Percentiles rank a stretch among this genome's conserved stretches.
phyloP scores from a whole-genome alignment of 2,797 vertebrate genomes.

The Allobates femoralis region DNA sequence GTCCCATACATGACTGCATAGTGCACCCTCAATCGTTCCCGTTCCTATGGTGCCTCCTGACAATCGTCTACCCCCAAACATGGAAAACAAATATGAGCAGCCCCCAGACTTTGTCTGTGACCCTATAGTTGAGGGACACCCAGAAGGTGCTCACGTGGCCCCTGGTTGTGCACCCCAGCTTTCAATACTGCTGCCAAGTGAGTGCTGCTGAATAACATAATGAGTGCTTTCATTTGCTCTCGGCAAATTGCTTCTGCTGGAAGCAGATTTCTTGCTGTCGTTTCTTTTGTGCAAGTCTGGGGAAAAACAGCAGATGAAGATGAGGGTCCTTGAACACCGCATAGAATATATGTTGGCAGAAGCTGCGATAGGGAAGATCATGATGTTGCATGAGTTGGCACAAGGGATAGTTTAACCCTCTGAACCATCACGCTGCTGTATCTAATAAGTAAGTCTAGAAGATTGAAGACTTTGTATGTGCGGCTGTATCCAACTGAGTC shows the following conservation, averaged over 20 bases:
- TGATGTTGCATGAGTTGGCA: not conserved
- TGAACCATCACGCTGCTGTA: not conserved
- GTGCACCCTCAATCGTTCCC: too few species aligned
- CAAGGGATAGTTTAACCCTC: not conserved
- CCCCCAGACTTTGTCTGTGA: too few species aligned
- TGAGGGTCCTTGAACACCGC: not conserved
- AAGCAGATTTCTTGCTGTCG: not conserved
- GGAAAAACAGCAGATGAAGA: not conserved
- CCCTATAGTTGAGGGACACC: too few species aligned
- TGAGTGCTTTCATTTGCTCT: not conserved
- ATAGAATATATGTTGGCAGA: not conserved
- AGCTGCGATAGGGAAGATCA: not conserved
- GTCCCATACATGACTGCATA: too few species aligned
- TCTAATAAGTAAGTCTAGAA: not conserved
- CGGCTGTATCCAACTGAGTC: not conserved
- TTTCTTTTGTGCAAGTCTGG: not conserved
- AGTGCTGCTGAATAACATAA: not conserved
- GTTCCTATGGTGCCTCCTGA: too few species aligned
- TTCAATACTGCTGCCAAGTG: not conserved
- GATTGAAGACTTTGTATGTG: conserved; percentile 3
- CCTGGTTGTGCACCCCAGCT: too few species aligned
- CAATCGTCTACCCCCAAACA: too few species aligned
- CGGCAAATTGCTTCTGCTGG: not conserved
- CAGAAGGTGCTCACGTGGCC: too few species aligned
- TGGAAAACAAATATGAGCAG: too few species aligned